Evolutionary conservation across 1,140 invertebrate species (phyloP).

Genomic region (Doryteuthis pealeii): DNA sequence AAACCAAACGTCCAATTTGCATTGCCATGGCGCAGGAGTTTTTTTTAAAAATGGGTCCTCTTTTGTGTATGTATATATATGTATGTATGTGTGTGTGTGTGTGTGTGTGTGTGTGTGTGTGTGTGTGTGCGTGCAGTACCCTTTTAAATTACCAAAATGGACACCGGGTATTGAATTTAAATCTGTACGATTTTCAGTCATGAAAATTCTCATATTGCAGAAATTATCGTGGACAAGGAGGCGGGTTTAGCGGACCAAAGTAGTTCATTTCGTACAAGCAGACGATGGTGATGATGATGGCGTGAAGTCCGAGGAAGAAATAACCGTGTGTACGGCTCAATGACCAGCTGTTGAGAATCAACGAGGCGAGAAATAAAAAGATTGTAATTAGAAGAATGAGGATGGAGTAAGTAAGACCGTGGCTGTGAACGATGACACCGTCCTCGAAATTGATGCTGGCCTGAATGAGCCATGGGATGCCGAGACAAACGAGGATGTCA

Average conservation of each 20-base stretch:
- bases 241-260: conserved; percentile 50
- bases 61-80: neutral
- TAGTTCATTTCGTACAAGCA: conserved; percentile 57
- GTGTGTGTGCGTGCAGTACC: neutral
- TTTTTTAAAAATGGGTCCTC: no score
- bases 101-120: neutral
- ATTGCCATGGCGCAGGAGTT: no score
- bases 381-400: conserved; percentile 54
- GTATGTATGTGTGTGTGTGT: neutral
- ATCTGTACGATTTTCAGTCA: no score
- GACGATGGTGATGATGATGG: conserved; percentile 44
- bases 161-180: no score
- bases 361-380: conserved; percentile 43
- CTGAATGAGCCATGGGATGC: conserved; percentile 78
- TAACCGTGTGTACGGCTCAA: conserved; percentile 45
- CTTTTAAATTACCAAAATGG: no score
- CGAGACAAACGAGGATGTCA: conserved; percentile 95
- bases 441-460: conserved; percentile 33
- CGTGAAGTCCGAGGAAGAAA: conserved; percentile 44
- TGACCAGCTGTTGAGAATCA: conserved; percentile 47
- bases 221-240: conserved; percentile 35
- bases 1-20: no score
- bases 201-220: neutral
- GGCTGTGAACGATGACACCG: conserved; percentile 36
- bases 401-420: conserved; percentile 50